These are phyloP conservation scores for Callorhinus ursinus DNA, from an alignment of 2,113 vertebrate species.

Conservation along the genomic window DNA sequence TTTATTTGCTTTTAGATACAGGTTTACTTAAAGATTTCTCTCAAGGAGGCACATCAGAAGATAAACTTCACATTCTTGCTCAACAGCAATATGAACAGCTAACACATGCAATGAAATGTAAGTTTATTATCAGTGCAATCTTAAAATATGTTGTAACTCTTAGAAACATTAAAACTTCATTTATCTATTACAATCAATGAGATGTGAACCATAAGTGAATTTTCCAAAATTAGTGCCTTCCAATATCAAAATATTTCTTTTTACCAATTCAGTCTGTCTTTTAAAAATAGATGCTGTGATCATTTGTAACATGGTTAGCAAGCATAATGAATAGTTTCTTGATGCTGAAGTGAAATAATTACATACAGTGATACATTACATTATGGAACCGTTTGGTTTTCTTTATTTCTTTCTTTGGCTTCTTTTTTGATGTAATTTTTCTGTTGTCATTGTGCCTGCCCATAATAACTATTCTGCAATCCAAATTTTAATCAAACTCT, in stretches of 20 bases:
- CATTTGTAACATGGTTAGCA: slow-evolving; percentile 3
- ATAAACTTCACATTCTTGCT: slow-evolving; percentile 89
- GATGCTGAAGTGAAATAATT: background rate
- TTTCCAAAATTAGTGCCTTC: slow-evolving; percentile 27
- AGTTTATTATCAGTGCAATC: slow-evolving; percentile 74
- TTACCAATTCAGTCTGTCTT: slow-evolving; percentile 10
- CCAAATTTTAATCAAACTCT: slow-evolving; percentile 18
- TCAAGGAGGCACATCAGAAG: slow-evolving; percentile 87
- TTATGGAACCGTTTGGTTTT: background rate
- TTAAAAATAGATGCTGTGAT: slow-evolving; percentile 17
- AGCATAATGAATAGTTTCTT: background rate
- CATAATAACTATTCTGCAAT: background rate
- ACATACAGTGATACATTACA: background rate
- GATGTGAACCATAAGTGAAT: background rate
- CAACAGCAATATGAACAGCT: slow-evolving; percentile 89
- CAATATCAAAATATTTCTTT: slow-evolving; percentile 39
- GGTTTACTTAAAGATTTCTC: slow-evolving; percentile 91
- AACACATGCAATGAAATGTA: slow-evolving; percentile 91
- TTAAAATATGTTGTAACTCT: background rate
- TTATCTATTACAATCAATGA: background rate
- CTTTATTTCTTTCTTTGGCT: background rate
- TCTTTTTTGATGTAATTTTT: background rate
- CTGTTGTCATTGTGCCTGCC: background rate
- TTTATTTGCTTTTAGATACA: slow-evolving; percentile 86
- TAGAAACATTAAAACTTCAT: background rate